phyloP scores from a whole-genome alignment of 2,888 invertebrate species.

The Lottia gigantea region DNA sequence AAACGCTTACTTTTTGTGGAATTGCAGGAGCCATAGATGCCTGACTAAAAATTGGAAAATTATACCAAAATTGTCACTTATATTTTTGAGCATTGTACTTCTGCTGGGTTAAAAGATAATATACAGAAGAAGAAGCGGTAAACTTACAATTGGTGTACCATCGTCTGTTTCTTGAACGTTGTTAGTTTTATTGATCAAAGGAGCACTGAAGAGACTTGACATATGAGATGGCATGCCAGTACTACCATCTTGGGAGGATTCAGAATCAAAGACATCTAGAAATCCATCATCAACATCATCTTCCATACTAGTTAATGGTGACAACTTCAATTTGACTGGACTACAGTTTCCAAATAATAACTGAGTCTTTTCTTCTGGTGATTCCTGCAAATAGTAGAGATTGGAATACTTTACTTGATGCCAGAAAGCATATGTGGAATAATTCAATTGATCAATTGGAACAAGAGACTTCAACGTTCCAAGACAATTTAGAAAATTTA shows the following conservation, averaged over 20 bases:
- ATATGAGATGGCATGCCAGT: constrained; percentile 35
- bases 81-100: no score
- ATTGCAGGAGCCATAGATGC: no score
- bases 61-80: no score
- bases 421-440: background rate
- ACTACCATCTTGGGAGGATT: constrained; percentile 20
- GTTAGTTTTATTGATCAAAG: constrained; percentile 39
- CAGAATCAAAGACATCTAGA: constrained; percentile 49
- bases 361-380: constrained; percentile 4
- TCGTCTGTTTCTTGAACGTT: constrained; percentile 33
- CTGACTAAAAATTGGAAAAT: no score
- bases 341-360: constrained; percentile 3
- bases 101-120: no score
- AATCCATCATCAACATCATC: constrained; percentile 55
- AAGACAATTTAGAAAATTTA: no score
- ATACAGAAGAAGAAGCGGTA: no score
- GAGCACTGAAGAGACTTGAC: constrained; percentile 50
- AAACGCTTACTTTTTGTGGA: no score
- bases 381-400: background rate
- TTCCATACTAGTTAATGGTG: constrained; percentile 20
- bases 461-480: no score
- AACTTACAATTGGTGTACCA: constrained; percentile 42
- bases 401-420: background rate
- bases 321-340: constrained; percentile 16
- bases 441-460: no score